A percentile compares a stretch with the other conserved stretches of the same genome.
Conservation (phyloP, 2,797 vertebrate genomes). For the Rhodeus uyekii region DNA sequence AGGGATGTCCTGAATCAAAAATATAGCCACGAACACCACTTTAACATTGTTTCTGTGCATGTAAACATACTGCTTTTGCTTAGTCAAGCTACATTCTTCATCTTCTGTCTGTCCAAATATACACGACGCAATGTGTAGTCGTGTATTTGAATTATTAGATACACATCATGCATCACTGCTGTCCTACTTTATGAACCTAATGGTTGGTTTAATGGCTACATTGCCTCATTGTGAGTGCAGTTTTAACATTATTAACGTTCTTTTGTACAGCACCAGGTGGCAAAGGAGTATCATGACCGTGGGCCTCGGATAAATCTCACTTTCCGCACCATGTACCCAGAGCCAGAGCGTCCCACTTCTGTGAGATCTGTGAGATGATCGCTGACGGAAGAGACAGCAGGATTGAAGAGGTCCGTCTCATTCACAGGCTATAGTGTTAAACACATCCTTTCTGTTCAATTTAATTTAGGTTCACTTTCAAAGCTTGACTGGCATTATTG, state of each 20-base stretch:
- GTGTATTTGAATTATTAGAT: conserved; percentile 1
- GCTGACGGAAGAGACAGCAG: not conserved
- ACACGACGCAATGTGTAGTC: not conserved
- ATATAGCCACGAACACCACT: not conserved
- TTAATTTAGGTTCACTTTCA: not conserved
- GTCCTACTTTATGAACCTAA: not conserved
- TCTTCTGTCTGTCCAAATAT: not conserved
- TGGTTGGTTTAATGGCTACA: not conserved
- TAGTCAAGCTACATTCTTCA: not conserved
- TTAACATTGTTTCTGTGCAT: not conserved
- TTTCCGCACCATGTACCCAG: conserved; percentile 86
- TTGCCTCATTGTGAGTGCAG: conserved; percentile 6
- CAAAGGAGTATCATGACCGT: conserved; percentile 94
- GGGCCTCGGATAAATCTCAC: conserved; percentile 91
- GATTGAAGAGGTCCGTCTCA: not conserved
- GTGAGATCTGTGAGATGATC: conserved; percentile 35
- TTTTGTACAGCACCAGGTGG: conserved; percentile 87
- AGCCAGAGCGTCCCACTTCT: conserved; percentile 58
- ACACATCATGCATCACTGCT: not conserved
- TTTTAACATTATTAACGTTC: not conserved
- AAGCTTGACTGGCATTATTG: not conserved
- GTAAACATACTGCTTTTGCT: not conserved
- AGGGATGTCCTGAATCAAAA: not conserved
- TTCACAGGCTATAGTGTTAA: not conserved
- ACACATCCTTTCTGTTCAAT: not conserved